Conservation (phyloP, 2,888 invertebrate species). For the Hirtodrosophila cameraria region DNA sequence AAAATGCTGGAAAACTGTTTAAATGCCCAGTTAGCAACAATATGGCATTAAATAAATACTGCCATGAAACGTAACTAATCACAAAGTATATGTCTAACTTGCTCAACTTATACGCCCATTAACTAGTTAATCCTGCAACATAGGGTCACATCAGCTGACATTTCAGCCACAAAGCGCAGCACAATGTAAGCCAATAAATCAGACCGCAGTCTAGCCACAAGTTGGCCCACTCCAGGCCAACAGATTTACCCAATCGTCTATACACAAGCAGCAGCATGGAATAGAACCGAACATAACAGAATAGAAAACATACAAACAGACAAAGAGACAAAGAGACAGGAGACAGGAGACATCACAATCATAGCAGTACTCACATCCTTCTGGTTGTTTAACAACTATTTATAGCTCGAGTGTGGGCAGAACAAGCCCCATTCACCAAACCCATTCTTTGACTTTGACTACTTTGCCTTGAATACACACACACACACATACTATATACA, state of each 20-base stretch:
- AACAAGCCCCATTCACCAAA: conserved; percentile 7
- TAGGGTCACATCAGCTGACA: conserved; percentile 29
- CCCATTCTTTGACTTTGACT: conserved; percentile 4
- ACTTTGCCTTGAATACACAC: conserved; percentile 10
- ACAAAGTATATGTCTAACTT: not conserved
- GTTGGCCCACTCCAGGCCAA: conserved; percentile 20
- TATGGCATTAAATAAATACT: too few species aligned
- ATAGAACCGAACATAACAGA: conserved; percentile 2
- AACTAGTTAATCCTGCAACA: conserved; percentile 19
- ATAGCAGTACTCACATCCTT: conserved; percentile 1
- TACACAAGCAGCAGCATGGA: too few species aligned
- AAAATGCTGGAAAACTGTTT: too few species aligned
- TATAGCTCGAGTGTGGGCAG: conserved; percentile 37
- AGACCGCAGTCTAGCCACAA: conserved; percentile 37
- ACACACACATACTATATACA: not conserved
- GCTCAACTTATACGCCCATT: conserved; percentile 30
- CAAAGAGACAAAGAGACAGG: not conserved
- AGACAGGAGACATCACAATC: conserved; percentile 42
- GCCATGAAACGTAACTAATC: not conserved
- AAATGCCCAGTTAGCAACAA: too few species aligned
- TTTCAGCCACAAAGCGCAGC: conserved; percentile 16
- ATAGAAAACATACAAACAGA: conserved; percentile 2
- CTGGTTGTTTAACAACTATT: conserved; percentile 48
- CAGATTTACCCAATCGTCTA: conserved; percentile 13
- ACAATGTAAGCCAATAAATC: conserved; percentile 37